Evolutionary conservation across 2,113 vertebrate species (phyloP), one percentile per base, ranked within the genome.

Genomic region (Arizona elegans): DNA sequence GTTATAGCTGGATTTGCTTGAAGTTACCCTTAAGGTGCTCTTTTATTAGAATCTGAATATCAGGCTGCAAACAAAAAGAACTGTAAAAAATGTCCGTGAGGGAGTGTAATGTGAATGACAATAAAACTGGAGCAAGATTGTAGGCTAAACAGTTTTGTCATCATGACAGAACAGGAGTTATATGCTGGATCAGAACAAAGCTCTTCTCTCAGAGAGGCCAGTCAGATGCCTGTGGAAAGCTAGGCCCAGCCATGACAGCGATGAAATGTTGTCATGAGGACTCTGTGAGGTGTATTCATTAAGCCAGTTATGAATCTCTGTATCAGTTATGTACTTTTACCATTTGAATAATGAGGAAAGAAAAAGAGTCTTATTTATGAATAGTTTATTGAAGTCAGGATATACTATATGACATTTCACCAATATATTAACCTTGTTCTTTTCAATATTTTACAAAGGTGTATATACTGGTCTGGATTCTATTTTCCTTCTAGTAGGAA

Each of bases 21-120:
- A 24, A 58, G 54, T 93, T 53, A 94, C n/a, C 0, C 54, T 92
- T 24, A 2, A 62, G 26, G 86, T 13, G n/a, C 85, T 95, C 52
- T 58, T 89, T 94, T 94, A 54, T 93, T 91, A 70, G 8, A 92
- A 38, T 90, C 29, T 38, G 50, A 17, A 93, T 87, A 55, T 93
- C 38, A 95, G 33, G 52, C 56, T 96, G 54, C 86, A 89, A 58
- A 24, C 52, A 86, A 89, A 89, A 94, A 55, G 24, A 87, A 75
- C 13, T 81, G 23, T 90, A 92, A n/a, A 81, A 92, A 94, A 89
- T 13, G 5, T n/a, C 85, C 15, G 1, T 59, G 92, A 93, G 93
- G 21, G 94, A 92, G 13, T 81, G 13, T 87, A 56, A 54, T 89
- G 52, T 24, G 33, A 81, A 81, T 75, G 38, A 87, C 92, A 92